Conservation (phyloP, 2,888 invertebrate genomes). For the Acanthosepion pharaonis region DNA sequence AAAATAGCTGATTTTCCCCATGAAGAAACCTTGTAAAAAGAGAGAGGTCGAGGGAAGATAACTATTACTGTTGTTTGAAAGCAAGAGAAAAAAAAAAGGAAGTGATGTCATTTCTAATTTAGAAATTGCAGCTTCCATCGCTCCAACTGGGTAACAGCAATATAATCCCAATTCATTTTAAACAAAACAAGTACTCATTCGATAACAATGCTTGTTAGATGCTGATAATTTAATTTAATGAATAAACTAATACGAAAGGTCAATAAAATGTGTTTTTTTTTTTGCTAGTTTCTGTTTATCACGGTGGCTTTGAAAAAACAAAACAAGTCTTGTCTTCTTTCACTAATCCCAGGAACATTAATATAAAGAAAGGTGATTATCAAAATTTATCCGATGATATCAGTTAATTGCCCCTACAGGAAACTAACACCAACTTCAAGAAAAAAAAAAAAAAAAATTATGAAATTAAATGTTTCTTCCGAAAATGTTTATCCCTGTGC, state of each 20-base stretch:
- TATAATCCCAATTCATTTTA: background rate
- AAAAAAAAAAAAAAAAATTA: background rate
- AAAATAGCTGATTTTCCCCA: background rate
- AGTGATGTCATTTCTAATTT: constrained; percentile 33
- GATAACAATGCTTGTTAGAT: background rate
- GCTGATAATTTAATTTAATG: background rate
- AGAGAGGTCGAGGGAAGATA: background rate
- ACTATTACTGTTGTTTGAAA: background rate
- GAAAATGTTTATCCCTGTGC: too few relatives aligned
- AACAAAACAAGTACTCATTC: background rate
- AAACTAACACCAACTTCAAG: background rate
- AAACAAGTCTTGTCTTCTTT: background rate
- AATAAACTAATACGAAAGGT: background rate
- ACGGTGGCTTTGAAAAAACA: background rate
- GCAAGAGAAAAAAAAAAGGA: background rate
- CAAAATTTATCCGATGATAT: background rate
- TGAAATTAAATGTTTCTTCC: background rate
- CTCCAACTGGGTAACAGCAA: background rate
- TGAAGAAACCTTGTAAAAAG: background rate
- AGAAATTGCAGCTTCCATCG: background rate
- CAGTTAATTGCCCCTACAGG: background rate
- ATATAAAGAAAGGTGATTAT: background rate
- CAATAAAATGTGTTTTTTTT: background rate
- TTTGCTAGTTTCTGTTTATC: background rate
- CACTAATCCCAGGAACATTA: background rate